These are phyloP conservation scores for Melipona quadrifasciata DNA, from an alignment of 1,140 invertebrate genomes.

Conservation along the genomic window DNA sequence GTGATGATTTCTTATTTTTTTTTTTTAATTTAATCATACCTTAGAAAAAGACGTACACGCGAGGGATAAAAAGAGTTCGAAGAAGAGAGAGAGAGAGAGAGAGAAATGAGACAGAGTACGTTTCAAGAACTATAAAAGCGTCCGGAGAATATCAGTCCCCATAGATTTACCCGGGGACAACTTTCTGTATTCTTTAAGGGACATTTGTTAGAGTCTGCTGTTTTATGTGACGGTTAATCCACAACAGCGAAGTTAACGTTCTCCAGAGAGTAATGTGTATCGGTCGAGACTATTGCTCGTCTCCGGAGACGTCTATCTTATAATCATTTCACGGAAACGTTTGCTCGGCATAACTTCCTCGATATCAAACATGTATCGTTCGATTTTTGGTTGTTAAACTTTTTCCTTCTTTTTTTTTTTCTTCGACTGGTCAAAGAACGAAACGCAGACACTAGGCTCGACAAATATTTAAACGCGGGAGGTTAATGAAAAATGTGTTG, in stretches of 20 bases:
- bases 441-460: background rate
- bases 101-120: background rate
- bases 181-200: slow-evolving; percentile 40
- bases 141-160: background rate
- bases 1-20: too few species aligned
- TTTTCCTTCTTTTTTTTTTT: background rate
- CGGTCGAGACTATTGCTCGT: slow-evolving; percentile 11
- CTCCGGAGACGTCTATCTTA: slow-evolving; percentile 16
- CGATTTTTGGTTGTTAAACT: background rate
- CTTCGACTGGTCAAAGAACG: too few species aligned
- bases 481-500: too few species aligned
- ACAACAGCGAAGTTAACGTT: background rate
- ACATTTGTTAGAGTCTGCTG: slow-evolving; percentile 27
- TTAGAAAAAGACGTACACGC: too few species aligned
- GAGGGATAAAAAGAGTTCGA: background rate
- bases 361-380: background rate
- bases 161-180: background rate
- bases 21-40: background rate
- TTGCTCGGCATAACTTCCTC: too few species aligned
- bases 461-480: background rate
- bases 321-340: slow-evolving; percentile 23
- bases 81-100: too few species aligned
- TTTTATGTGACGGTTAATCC: slow-evolving; percentile 47
- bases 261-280: slow-evolving; percentile 32
- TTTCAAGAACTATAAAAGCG: background rate